Percentiles rank a stretch among this genome's conserved stretches.
Conservation (phyloP, 2,888 invertebrate genomes). For the Ochlodes sylvanus region DNA sequence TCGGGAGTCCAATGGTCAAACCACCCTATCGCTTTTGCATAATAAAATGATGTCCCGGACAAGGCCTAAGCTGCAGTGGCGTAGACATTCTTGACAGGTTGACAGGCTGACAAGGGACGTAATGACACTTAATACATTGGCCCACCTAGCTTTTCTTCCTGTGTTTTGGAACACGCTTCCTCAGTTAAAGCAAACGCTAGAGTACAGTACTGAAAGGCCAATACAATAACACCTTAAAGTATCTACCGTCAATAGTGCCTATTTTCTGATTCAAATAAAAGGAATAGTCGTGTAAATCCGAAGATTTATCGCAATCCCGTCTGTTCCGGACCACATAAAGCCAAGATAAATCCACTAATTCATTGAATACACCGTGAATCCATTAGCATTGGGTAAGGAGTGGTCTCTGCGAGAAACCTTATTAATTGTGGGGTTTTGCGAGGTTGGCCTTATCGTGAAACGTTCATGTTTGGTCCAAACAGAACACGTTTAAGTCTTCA, state of each 20-base stretch:
- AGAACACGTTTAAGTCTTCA: background rate
- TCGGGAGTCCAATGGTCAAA: no score
- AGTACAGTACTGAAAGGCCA: no score
- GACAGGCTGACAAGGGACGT: no score
- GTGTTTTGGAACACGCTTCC: no score
- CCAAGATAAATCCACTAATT: constrained; percentile 37
- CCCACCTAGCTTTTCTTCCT: no score
- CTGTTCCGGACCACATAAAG: constrained; percentile 29
- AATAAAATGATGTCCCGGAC: no score
- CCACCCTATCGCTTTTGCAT: no score
- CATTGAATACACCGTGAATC: constrained; percentile 29
- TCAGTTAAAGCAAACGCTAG: no score
- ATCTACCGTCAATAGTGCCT: background rate
- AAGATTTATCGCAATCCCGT: constrained; percentile 24
- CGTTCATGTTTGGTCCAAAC: background rate
- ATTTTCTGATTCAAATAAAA: constrained; percentile 6
- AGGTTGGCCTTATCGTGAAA: background rate
- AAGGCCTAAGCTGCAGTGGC: no score
- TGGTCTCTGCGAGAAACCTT: constrained; percentile 2
- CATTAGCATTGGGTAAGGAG: constrained; percentile 22
- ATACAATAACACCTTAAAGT: background rate
- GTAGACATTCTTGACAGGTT: no score
- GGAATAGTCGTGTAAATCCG: constrained; percentile 5
- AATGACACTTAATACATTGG: no score
- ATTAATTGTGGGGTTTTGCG: constrained; percentile 7